These are phyloP conservation scores for Polyommatus icarus DNA, from an alignment of 2,888 invertebrate genomes.

Conservation along the genomic window DNA sequence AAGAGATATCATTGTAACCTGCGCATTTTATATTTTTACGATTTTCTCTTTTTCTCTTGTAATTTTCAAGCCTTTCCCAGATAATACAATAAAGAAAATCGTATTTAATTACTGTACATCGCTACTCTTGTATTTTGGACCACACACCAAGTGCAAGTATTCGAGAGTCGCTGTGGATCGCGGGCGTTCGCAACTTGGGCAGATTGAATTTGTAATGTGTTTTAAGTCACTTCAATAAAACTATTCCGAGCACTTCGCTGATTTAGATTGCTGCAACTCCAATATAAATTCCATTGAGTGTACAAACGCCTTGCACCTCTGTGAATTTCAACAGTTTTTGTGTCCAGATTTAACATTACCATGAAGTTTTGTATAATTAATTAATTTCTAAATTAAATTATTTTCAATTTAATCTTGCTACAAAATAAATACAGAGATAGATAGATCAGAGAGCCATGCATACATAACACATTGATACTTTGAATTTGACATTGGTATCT, in stretches of 20 bases:
- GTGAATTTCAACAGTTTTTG: neutral
- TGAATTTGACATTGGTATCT: no score
- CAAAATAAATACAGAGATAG: no score
- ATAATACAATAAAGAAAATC: no score
- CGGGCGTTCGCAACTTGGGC: constrained; percentile 38
- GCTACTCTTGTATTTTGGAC: constrained; percentile 26
- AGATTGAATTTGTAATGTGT: constrained; percentile 46
- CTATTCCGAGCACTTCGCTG: constrained; percentile 41
- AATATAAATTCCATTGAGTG: constrained; percentile 25
- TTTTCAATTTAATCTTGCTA: no score
- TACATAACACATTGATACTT: no score
- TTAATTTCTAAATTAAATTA: neutral
- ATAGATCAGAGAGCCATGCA: no score
- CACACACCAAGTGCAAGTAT: constrained; percentile 38
- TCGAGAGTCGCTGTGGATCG: constrained; percentile 39
- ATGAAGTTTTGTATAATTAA: neutral
- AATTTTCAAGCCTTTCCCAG: no score
- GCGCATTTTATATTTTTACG: no score
- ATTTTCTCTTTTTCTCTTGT: no score
- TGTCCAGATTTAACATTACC: neutral
- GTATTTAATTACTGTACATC: neutral
- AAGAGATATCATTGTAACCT: no score
- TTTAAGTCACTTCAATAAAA: constrained; percentile 47
- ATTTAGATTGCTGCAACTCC: constrained; percentile 37
- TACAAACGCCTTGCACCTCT: neutral